Conservation (phyloP, 2,888 invertebrate species). For the Sepiola atlantica region DNA sequence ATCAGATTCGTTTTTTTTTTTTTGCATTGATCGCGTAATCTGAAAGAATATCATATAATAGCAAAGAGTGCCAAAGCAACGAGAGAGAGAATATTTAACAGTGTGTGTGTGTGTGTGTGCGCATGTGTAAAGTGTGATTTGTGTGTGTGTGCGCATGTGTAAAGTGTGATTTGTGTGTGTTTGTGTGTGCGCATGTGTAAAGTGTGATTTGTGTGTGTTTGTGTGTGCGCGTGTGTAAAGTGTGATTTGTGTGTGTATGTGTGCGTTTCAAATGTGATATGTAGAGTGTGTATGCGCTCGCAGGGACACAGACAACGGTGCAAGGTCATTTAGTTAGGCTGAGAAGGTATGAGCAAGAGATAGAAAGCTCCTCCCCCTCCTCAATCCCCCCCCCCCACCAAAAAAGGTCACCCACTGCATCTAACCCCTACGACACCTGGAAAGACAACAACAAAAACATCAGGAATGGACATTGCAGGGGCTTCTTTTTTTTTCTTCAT, state of each 20-base stretch:
- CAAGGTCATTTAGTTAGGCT: slow-evolving; percentile 8
- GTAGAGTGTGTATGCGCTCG: background rate
- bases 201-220: too few species aligned
- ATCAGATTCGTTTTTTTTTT: background rate
- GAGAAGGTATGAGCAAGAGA: background rate
- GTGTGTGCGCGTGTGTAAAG: background rate
- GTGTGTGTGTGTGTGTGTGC: background rate
- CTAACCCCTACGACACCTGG: slow-evolving; percentile 19
- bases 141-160: background rate
- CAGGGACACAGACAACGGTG: background rate
- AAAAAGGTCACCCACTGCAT: background rate
- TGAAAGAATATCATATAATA: background rate
- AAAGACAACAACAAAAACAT: background rate
- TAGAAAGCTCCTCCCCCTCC: background rate
- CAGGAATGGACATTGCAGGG: background rate
- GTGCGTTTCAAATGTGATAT: too few species aligned
- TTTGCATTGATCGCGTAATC: background rate
- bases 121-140: background rate
- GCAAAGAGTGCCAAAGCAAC: background rate
- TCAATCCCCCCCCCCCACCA: too few species aligned
- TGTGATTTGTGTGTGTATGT: too few species aligned
- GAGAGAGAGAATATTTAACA: slow-evolving; percentile 6
- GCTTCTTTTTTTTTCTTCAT: background rate
- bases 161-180: background rate
- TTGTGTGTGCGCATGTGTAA: background rate